phyloP scores from a whole-genome alignment of 2,797 vertebrate species.

The Peromyscus melanophrys region DNA sequence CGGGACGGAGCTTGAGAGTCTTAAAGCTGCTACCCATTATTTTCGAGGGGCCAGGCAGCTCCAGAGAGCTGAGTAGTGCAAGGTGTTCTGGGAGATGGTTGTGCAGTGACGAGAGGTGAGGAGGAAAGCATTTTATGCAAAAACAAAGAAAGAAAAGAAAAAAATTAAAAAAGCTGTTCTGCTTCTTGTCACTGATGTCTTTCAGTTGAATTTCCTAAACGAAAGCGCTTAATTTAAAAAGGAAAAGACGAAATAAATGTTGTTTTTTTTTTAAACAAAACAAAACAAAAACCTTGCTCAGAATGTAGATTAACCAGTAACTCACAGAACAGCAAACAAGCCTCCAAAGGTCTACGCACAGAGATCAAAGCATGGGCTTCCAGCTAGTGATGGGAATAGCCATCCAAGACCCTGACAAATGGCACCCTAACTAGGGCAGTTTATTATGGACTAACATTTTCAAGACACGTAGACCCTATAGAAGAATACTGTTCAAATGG shows the following conservation, averaged over 20 bases:
- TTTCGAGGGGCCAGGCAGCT: slow-evolving; percentile 77
- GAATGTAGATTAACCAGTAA: slow-evolving; percentile 87
- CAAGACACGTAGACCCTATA: slow-evolving; percentile 88
- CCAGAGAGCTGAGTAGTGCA: slow-evolving; percentile 88
- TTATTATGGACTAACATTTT: slow-evolving; percentile 89
- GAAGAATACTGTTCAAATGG: slow-evolving; percentile 92
- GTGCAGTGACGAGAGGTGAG: slow-evolving; percentile 76
- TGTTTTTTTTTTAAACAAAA: background rate
- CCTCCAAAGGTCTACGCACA: slow-evolving; percentile 87
- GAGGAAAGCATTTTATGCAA: slow-evolving; percentile 81
- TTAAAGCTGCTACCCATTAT: slow-evolving; percentile 79
- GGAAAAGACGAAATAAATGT: slow-evolving; percentile 78
- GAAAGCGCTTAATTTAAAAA: slow-evolving; percentile 82
- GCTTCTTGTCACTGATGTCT: slow-evolving; percentile 86
- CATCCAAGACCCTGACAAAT: slow-evolving; percentile 87
- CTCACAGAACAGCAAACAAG: slow-evolving; percentile 78
- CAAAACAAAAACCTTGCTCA: slow-evolving; percentile 57
- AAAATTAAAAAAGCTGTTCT: slow-evolving; percentile 83
- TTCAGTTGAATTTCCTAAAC: slow-evolving; percentile 83
- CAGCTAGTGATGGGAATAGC: slow-evolving; percentile 86
- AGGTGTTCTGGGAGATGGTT: slow-evolving; percentile 85
- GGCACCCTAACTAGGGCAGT: slow-evolving; percentile 86
- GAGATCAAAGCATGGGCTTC: slow-evolving; percentile 87
- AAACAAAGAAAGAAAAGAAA: background rate
- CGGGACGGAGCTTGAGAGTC: slow-evolving; percentile 81